Conservation (phyloP, 2,113 vertebrate genomes). For the Nycticebus coucang region DNA sequence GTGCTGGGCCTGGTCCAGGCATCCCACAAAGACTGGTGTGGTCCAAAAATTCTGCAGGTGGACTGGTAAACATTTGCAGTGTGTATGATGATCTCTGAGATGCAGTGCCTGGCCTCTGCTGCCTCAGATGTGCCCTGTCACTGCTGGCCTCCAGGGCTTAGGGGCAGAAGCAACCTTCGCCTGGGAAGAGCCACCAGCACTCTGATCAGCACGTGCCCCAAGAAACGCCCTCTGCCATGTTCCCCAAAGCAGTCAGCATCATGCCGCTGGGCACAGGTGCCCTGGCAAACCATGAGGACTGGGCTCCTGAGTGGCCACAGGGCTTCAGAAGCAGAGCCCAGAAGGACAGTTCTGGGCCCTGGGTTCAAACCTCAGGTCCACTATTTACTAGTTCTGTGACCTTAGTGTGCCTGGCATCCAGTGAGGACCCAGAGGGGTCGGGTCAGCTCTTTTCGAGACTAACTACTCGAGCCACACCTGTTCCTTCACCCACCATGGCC, state of each 20-base stretch:
- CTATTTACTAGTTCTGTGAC: not conserved
- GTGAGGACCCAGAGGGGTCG: not conserved
- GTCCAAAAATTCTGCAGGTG: fast-evolving
- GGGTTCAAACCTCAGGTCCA: not conserved
- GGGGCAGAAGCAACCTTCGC: too few species aligned
- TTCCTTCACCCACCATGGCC: fast-evolving
- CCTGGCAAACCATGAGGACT: not conserved
- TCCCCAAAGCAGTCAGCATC: not conserved
- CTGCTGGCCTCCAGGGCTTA: not conserved
- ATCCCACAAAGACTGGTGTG: not conserved
- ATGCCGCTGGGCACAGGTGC: fast-evolving
- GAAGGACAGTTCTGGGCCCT: too few species aligned
- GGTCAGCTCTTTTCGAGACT: fast-evolving
- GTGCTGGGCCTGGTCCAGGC: not conserved
- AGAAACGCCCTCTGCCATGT: not conserved
- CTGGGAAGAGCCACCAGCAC: fast-evolving
- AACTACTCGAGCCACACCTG: fast-evolving
- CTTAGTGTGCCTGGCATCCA: not conserved
- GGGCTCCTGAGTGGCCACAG: not conserved
- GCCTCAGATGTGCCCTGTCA: fast-evolving
- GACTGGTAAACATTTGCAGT: fast-evolving
- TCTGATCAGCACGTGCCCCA: not conserved
- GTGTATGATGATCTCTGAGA: fast-evolving
- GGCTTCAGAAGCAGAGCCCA: not conserved
- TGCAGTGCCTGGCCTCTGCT: not conserved